A percentile compares a stretch with the other conserved stretches of the same genome.
These are phyloP conservation scores for Cosmia pyralina DNA, from an alignment of 2,888 invertebrate species.

Conservation along the genomic window DNA sequence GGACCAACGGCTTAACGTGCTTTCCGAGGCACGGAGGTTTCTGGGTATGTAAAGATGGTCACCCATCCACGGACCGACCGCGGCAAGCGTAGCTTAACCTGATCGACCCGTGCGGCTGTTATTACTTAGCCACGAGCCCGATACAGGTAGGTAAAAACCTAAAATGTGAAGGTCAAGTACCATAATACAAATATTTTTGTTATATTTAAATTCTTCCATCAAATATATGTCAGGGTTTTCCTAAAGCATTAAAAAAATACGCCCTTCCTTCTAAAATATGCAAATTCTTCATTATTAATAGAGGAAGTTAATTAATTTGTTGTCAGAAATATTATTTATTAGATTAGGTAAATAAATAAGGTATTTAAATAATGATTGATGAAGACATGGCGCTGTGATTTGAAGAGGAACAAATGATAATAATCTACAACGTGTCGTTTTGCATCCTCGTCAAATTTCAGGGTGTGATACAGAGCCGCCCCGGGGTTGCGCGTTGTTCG, in stretches of 20 bases:
- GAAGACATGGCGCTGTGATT: background rate
- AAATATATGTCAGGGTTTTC: constrained; percentile 25
- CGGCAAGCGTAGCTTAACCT: no score
- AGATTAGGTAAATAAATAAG: background rate
- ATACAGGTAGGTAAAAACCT: background rate
- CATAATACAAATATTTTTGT: background rate
- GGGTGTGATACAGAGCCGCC: no score
- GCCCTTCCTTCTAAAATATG: constrained; percentile 14
- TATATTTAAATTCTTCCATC: background rate
- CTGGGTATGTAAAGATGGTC: no score
- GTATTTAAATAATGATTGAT: constrained; percentile 23
- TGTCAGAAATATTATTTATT: constrained; percentile 13
- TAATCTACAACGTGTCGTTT: no score
- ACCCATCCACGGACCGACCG: no score
- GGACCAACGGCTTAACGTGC: no score
- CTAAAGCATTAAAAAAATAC: background rate
- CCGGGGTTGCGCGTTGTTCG: no score
- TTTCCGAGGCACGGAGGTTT: no score
- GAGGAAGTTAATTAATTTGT: background rate
- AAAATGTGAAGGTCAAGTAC: background rate
- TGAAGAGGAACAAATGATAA: background rate
- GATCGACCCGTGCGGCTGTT: no score
- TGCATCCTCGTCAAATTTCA: no score
- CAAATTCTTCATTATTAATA: constrained; percentile 1
- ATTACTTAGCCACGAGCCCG: no score